Base-by-base conservation (phyloP, 2,888 invertebrate genomes). In the Idaea straminata region DNA sequence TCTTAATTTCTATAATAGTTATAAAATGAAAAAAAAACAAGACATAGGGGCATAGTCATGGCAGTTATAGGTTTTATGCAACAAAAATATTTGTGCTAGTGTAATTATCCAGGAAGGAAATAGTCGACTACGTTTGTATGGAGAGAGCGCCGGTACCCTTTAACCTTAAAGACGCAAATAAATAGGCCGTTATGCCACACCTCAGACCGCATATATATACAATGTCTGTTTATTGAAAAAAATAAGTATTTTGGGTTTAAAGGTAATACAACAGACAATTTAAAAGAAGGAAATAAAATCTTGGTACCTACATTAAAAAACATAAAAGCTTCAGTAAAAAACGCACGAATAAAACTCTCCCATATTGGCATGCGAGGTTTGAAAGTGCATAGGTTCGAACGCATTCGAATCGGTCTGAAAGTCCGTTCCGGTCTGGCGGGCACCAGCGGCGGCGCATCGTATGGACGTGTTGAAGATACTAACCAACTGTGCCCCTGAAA, bases 391-490 rank as follows among this genome's bases (percentile, higher is more conserved):
- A 82, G 84, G 47, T 47, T 47, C 47, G 47, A 47, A 47, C 47
- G 47, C 47, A 47, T 4, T 80, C 84, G 79, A 81, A 82, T 84
- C 83, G 47, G 80, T 80, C 77, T 81, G 82, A 80, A 84, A 81
- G 78, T 72, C 63, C 69, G 72, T 66, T 77, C 89, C 86, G 88
- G 91, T 92, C 91, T 92, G 72, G 89, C 74, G 87, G 80, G 71
- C 87, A 87, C 85, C 82, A 72, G 72, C 72, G 72, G 72, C 72
- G 71, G 73, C 72, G 69, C 47, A 47, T 71, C 72, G 68, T 66
- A 73, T 79, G 83, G 77, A 90, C 90, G 91, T 90, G 91, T 83
- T 80, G 81, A 80, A 77, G 85, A 83, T 90, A 86, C 87, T 83
- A 87, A 88, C 82, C 80, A 78, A 78, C 77, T 77, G 76, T 69